These are phyloP conservation scores for Xestia rhomboidea DNA, from an alignment of 2,888 invertebrate species.

Conservation along the genomic window DNA sequence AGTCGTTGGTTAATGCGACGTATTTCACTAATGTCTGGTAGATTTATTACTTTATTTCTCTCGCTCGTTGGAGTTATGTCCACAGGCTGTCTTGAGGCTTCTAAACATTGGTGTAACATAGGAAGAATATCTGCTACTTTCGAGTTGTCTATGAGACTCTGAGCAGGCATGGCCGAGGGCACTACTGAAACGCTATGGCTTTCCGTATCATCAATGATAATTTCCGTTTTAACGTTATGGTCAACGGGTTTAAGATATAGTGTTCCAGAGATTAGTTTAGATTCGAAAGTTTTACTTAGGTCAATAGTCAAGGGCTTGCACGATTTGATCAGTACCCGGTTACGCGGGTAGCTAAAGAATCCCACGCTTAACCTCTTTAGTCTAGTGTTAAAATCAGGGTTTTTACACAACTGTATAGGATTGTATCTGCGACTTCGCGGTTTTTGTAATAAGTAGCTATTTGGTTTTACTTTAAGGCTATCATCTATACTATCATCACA, in stretches of 20 bases:
- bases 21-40: slow-evolving; percentile 80
- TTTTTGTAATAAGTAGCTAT: slow-evolving; percentile 81
- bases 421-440: slow-evolving; percentile 80
- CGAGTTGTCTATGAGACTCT: slow-evolving; percentile 76
- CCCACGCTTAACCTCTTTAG: slow-evolving; percentile 81
- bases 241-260: slow-evolving; percentile 73
- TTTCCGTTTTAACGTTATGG: slow-evolving; percentile 39
- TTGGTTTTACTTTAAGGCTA: slow-evolving; percentile 71
- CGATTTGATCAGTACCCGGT: slow-evolving; percentile 77
- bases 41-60: slow-evolving; percentile 78
- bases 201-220: slow-evolving; percentile 41
- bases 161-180: slow-evolving; percentile 76
- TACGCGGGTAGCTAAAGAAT: slow-evolving; percentile 80
- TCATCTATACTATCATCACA: slow-evolving; percentile 64
- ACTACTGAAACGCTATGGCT: slow-evolving; percentile 67
- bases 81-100: slow-evolving; percentile 25
- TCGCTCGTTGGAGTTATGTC: slow-evolving; percentile 60
- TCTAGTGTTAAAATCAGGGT: slow-evolving; percentile 87
- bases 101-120: slow-evolving; percentile 11
- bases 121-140: slow-evolving; percentile 48
- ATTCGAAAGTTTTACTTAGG: slow-evolving; percentile 83
- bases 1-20: slow-evolving; percentile 81
- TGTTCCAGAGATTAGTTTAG: slow-evolving; percentile 78
- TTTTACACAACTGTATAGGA: slow-evolving; percentile 84
- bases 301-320: slow-evolving; percentile 85